These are phyloP conservation scores for Manis crassicaudata DNA, from an alignment of 2,797 vertebrate species.

Conservation along the genomic window DNA sequence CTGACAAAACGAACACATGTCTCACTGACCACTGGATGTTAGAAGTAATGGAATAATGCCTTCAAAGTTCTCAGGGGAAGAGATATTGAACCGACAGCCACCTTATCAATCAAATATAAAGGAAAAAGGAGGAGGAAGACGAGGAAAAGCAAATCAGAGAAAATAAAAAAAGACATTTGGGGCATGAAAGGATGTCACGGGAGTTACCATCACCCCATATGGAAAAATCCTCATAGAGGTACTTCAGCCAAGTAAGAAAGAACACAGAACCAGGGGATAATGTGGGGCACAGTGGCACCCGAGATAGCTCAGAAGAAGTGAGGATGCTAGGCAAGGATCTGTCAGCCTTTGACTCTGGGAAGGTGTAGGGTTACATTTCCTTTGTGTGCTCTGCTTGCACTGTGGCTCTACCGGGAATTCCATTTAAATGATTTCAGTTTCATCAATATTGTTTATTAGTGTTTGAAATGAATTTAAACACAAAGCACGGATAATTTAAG, in stretches of 20 bases:
- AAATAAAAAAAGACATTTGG: not conserved
- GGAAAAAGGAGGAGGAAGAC: not conserved
- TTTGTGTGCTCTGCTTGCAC: not conserved
- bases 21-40: not conserved
- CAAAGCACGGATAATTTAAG: not conserved
- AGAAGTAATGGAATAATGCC: not conserved
- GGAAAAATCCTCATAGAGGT: not conserved
- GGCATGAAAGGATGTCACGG: not conserved
- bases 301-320: not conserved
- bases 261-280: not conserved
- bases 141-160: not conserved
- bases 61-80: not conserved
- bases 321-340: not conserved
- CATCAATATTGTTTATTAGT: not conserved
- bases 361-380: not conserved
- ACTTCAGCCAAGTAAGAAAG: not conserved
- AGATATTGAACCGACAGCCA: not conserved
- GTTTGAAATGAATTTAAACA: not conserved
- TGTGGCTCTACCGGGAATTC: not conserved
- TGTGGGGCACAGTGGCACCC: not conserved
- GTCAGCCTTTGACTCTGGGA: not conserved
- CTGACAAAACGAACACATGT: not conserved
- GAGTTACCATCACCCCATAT: not conserved
- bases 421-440: not conserved
- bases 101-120: slow-evolving; percentile 13